Percentiles rank a stretch among this genome's conserved stretches.
Evolutionary conservation across 2,797 vertebrate species (phyloP).

Genomic region (Coccyzus lansbergi): DNA sequence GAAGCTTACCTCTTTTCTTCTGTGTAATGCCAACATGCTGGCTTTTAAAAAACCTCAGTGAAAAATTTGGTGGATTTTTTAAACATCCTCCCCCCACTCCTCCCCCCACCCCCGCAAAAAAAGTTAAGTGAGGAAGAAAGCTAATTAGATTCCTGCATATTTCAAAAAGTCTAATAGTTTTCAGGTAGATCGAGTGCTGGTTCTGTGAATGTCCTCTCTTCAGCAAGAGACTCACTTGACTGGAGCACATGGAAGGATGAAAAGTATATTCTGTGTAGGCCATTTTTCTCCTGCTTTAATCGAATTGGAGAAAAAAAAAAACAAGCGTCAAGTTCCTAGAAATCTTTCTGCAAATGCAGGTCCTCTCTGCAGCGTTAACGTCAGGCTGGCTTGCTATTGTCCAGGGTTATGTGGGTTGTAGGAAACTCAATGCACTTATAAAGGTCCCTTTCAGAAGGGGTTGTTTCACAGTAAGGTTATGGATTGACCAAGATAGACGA

Average conservation of each 20-base stretch:
- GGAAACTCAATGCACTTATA: conserved; percentile 52
- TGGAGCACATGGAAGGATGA: conserved; percentile 19
- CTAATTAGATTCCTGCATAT: conserved; percentile 67
- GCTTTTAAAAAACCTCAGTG: conserved; percentile 72
- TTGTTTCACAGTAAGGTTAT: conserved; percentile 56
- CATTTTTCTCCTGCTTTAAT: neutral
- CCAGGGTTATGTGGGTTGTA: conserved; percentile 25
- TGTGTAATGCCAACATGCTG: conserved; percentile 60
- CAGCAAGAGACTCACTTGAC: conserved; percentile 22
- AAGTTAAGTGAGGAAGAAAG: conserved; percentile 51
- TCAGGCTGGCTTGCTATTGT: conserved; percentile 11
- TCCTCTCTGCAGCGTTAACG: neutral
- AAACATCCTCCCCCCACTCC: neutral
- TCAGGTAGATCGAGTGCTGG: conserved; percentile 69
- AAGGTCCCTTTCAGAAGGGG: conserved; percentile 52
- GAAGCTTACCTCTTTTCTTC: conserved; percentile 54
- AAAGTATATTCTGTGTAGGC: conserved; percentile 9
- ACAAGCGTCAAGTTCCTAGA: neutral
- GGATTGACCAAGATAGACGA: conserved; percentile 45
- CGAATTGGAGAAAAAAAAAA: conserved; percentile 9
- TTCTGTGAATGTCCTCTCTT: conserved; percentile 30
- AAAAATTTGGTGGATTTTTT: conserved; percentile 50
- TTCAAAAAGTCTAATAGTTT: conserved; percentile 67
- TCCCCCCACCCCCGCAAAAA: rapidly evolving
- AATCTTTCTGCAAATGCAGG: conserved; percentile 25